These are phyloP conservation scores for Coronaproctus castanopsis DNA, from an alignment of 2,888 invertebrate genomes.

Conservation along the genomic window DNA sequence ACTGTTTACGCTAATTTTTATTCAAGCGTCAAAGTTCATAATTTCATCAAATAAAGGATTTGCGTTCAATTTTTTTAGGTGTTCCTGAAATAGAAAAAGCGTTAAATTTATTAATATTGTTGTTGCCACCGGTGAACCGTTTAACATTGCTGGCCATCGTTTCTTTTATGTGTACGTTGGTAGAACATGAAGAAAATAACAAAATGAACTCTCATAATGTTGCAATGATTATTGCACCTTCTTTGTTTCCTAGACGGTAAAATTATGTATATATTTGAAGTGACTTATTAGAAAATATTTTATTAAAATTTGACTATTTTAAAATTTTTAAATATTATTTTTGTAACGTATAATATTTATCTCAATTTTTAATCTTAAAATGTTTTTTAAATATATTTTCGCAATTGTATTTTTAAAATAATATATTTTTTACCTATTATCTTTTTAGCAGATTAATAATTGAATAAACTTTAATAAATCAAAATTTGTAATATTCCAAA, in stretches of 20 bases:
- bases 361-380: no score
- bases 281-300: no score
- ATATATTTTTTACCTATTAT: no score
- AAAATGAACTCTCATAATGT: slow-evolving; percentile 84
- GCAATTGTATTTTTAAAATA: no score
- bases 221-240: slow-evolving; percentile 88
- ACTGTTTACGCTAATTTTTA: no score
- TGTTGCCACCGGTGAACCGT: slow-evolving; percentile 66
- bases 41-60: no score
- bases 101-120: slow-evolving; percentile 55
- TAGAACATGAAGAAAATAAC: slow-evolving; percentile 40
- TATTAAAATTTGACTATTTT: background rate
- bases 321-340: background rate
- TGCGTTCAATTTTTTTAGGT: no score
- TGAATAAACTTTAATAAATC: no score
- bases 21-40: no score
- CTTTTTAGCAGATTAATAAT: no score
- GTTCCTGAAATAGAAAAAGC: slow-evolving; percentile 37
- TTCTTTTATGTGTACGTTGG: slow-evolving; percentile 53
- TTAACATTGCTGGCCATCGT: slow-evolving; percentile 60
- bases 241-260: slow-evolving; percentile 62
- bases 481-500: no score
- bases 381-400: no score
- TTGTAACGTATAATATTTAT: background rate
- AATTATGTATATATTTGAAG: slow-evolving; percentile 17